These are phyloP conservation scores for Apogon hyalosoma DNA, from an alignment of 2,797 vertebrate species.

Conservation along the genomic window DNA sequence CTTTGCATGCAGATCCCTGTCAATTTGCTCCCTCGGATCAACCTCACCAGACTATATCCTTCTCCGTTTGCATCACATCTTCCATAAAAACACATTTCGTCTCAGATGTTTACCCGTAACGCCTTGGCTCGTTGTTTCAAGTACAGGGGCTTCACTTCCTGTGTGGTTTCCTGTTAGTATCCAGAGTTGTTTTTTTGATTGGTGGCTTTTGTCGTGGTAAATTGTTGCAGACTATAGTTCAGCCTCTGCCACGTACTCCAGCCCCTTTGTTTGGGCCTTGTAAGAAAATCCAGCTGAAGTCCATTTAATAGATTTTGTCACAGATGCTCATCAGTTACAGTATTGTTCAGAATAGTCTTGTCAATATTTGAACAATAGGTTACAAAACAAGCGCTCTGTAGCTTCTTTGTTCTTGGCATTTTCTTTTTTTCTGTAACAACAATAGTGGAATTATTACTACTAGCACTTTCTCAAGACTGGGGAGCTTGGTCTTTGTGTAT, in stretches of 20 bases:
- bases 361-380: not conserved
- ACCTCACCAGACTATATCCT: too few species aligned
- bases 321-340: conserved; percentile 4
- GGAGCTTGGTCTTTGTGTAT: not conserved
- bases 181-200: conserved; percentile 13
- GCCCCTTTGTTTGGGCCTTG: conserved; percentile 7
- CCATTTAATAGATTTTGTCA: not conserved
- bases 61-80: not conserved
- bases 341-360: not conserved
- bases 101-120: not conserved
- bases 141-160: conserved; percentile 1
- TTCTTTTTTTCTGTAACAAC: not conserved
- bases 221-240: conserved; percentile 7
- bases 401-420: not conserved
- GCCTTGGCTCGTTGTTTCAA: too few species aligned
- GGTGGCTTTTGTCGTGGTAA: conserved; percentile 13
- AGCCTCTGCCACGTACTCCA: conserved; percentile 10
- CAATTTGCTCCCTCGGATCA: not conserved
- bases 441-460: not conserved
- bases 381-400: conserved; percentile 8
- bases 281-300: conserved; percentile 7
- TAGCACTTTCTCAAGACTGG: conserved; percentile 15
- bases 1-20: not conserved
- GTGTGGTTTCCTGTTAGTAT: conserved; percentile 37
- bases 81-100: not conserved